Conservation (phyloP, 2,888 invertebrate species). For the Formica aserva region DNA sequence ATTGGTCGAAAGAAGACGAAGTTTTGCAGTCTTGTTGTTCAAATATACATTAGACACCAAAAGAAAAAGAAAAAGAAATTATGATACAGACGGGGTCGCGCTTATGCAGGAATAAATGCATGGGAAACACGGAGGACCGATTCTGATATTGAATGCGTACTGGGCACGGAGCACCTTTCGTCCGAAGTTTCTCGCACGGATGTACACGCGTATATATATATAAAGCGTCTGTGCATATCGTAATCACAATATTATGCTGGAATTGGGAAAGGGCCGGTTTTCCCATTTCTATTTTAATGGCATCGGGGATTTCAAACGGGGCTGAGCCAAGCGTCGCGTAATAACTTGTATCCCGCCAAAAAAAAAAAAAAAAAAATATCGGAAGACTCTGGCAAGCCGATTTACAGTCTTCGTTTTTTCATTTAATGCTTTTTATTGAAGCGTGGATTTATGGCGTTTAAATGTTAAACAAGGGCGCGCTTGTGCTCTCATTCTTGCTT, state of each 20-base stretch:
- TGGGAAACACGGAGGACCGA: constrained; percentile 77
- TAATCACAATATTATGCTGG: constrained; percentile 85
- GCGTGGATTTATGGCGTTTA: constrained; percentile 31
- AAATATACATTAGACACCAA: constrained; percentile 79
- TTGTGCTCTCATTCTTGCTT: not conserved
- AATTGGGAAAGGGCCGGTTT: constrained; percentile 83
- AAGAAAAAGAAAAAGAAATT: constrained; percentile 57
- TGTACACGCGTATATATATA: constrained; percentile 66
- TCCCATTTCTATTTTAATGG: constrained; percentile 84
- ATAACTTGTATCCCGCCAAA: constrained; percentile 74
- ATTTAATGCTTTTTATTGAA: constrained; percentile 71
- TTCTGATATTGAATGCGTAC: constrained; percentile 75
- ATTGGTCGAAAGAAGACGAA: not conserved
- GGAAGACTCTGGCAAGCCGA: constrained; percentile 68
- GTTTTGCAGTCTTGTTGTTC: constrained; percentile 62
- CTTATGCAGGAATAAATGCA: constrained; percentile 84
- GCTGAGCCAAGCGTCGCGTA: constrained; percentile 77
- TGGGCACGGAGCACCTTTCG: constrained; percentile 77
- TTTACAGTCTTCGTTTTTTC: constrained; percentile 75
- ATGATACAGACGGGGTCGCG: constrained; percentile 77
- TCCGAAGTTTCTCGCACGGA: constrained; percentile 67
- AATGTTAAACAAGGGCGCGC: constrained; percentile 27
- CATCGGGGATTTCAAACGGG: constrained; percentile 82
- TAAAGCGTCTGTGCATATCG: constrained; percentile 79
- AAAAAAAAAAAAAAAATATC: constrained; percentile 63